Conservation (phyloP, 2,797 vertebrate species). For the Stomatorhinus walkeri region DNA sequence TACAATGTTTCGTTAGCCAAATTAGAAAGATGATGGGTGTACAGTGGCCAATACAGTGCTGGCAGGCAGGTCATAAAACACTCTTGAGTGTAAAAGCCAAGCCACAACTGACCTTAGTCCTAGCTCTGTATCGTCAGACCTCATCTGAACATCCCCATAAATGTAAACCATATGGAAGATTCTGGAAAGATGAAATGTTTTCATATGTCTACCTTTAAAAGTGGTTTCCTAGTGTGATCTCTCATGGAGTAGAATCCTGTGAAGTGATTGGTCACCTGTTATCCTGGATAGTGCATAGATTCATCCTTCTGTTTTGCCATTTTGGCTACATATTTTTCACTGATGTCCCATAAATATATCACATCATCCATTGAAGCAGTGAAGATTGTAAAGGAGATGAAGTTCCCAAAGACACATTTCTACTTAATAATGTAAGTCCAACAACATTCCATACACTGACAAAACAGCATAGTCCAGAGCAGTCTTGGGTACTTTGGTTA, state of each 20-base stretch:
- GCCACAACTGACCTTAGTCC: not conserved
- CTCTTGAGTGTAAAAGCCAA: not conserved
- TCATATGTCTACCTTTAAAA: not conserved
- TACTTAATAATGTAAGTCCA: not conserved
- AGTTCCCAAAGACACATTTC: not conserved
- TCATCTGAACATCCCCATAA: not conserved
- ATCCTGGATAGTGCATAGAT: not conserved
- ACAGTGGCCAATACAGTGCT: not conserved
- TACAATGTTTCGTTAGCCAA: not conserved
- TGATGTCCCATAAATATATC: not conserved
- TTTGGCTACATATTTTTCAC: not conserved
- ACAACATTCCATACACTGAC: not conserved
- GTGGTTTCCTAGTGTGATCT: not conserved
- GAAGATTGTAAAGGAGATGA: not conserved
- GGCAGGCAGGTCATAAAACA: not conserved
- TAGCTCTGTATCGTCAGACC: constrained; percentile 3
- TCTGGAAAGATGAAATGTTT: constrained; percentile 1
- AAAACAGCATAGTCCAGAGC: not conserved
- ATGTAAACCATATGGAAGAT: not conserved
- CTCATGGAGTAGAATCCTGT: not conserved
- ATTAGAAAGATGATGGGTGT: not conserved
- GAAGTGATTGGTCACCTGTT: not conserved
- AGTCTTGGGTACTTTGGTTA: not conserved
- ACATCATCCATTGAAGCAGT: not conserved
- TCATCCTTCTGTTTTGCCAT: not conserved